Conservation (phyloP, 1,140 invertebrate genomes). For the Harpegnathos saltator region DNA sequence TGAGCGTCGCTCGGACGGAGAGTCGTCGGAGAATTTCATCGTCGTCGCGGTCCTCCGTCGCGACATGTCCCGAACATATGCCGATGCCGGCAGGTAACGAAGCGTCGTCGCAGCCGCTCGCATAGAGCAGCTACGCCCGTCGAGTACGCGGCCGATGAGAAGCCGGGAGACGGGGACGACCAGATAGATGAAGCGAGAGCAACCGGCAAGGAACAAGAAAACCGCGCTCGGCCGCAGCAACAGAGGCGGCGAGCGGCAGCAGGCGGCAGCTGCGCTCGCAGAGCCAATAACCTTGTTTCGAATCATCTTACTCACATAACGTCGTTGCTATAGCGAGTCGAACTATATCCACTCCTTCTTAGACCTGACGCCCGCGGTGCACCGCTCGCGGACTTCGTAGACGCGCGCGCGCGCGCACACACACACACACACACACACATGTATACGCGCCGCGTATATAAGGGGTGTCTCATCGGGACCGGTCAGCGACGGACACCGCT, state of each 20-base stretch:
- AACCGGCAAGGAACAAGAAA: constrained; percentile 48
- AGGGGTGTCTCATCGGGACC: constrained; percentile 19
- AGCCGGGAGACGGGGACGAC: constrained; percentile 9
- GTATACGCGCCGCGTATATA: constrained; percentile 21
- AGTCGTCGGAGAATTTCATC: neutral
- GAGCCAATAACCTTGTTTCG: constrained; percentile 81
- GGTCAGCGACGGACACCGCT: neutral
- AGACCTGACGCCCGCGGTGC: constrained; percentile 61
- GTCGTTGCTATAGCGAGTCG: constrained; percentile 67
- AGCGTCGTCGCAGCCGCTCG: constrained; percentile 14
- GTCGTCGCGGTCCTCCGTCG: neutral
- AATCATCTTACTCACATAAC: constrained; percentile 81
- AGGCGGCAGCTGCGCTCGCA: constrained; percentile 77
- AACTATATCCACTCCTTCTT: constrained; percentile 70
- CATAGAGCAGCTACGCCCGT: neutral
- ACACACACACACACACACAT: constrained; percentile 26
- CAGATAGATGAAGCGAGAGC: constrained; percentile 23
- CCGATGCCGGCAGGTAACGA: constrained; percentile 27
- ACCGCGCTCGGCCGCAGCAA: constrained; percentile 72
- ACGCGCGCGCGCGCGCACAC: constrained; percentile 28
- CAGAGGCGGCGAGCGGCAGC: constrained; percentile 58
- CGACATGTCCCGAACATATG: neutral
- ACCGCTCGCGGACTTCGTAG: constrained; percentile 43
- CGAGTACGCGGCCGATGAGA: constrained; percentile 17
- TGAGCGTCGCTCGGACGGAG: neutral